Conservation (phyloP, 1,140 invertebrate species). For the Temnothorax nylanderi region DNA sequence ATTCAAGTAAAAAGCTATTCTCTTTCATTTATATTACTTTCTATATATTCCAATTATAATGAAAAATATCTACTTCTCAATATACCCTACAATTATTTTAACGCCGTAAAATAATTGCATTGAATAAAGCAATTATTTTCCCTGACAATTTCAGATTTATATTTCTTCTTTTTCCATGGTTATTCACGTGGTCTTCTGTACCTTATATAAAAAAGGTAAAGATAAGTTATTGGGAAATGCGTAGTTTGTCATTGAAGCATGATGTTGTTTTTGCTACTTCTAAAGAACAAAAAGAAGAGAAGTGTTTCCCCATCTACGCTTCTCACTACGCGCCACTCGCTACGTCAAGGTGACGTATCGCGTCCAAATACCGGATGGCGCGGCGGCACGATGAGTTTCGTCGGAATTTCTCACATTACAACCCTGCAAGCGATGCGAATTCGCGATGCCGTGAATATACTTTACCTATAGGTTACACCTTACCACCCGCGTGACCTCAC, state of each 20-base stretch:
- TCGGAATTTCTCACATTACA: conserved; percentile 42
- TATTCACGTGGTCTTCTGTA: neutral
- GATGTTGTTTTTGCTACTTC: neutral
- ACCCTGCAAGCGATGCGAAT: conserved; percentile 11
- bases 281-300: neutral
- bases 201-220: neutral
- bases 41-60: neutral
- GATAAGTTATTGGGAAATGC: neutral
- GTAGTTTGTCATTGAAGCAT: neutral
- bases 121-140: neutral
- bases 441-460: neutral
- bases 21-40: neutral
- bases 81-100: neutral
- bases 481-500: conserved; percentile 8
- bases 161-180: neutral
- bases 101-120: neutral
- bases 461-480: neutral
- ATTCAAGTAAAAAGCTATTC: neutral
- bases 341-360: conserved; percentile 11
- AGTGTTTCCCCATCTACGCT: neutral
- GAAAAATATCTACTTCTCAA: neutral
- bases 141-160: neutral
- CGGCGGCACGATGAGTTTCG: conserved; percentile 18
- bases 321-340: neutral
- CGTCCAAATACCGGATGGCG: conserved; percentile 4